phyloP scores from a whole-genome alignment of 2,797 vertebrate species.

The Mus caroli region DNA sequence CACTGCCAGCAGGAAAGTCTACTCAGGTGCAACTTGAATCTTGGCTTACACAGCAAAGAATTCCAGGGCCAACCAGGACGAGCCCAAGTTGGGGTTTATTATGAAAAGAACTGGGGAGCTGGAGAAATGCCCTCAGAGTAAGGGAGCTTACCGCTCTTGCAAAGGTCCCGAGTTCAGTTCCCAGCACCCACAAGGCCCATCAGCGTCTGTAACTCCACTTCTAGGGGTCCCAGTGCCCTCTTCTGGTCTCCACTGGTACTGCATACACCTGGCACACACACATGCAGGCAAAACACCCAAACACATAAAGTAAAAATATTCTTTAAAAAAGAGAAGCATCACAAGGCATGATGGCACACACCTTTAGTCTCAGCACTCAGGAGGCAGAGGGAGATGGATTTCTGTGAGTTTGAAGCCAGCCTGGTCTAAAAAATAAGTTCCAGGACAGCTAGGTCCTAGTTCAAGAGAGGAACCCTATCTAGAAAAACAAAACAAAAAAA shows the following conservation, averaged over 20 bases:
- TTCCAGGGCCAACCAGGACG: neutral
- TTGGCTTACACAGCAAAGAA: neutral
- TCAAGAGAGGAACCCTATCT: neutral
- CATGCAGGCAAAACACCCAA: neutral
- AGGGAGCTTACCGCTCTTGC: neutral
- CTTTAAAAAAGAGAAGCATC: neutral
- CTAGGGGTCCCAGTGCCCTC: neutral
- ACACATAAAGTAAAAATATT: neutral
- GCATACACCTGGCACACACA: neutral
- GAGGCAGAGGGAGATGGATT: neutral
- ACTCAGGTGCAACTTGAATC: neutral
- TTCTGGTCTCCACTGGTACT: neutral
- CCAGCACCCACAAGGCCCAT: neutral
- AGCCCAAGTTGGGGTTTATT: neutral
- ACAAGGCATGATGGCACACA: neutral
- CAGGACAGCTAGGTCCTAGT: neutral
- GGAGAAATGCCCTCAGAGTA: neutral
- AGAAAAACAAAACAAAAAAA: neutral
- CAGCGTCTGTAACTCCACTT: neutral
- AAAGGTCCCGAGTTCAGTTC: neutral
- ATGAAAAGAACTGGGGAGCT: neutral
- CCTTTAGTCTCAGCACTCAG: neutral
- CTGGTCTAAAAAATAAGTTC: neutral
- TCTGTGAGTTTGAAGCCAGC: neutral
- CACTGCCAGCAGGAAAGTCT: neutral